Percentiles rank a stretch among this genome's conserved stretches.
Evolutionary conservation across 2,797 vertebrate species (phyloP).

Genomic region (Myiotriccus ornatus): DNA sequence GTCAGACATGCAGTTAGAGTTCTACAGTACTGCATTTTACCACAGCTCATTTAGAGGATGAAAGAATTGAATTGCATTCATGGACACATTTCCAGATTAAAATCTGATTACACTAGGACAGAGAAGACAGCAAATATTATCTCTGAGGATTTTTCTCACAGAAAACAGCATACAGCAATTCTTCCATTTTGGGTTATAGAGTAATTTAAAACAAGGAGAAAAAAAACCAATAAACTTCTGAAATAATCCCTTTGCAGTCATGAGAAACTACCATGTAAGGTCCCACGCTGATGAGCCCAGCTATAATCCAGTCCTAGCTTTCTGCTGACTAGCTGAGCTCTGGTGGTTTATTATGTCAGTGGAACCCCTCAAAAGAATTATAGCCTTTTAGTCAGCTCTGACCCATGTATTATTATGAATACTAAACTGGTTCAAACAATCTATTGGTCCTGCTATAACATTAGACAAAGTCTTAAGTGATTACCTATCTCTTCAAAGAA

Average conservation of each 20-base stretch:
- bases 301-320: slow-evolving; percentile 64
- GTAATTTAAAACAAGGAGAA: background rate
- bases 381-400: slow-evolving; percentile 72
- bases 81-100: background rate
- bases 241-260: slow-evolving; percentile 29
- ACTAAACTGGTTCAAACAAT: slow-evolving; percentile 58
- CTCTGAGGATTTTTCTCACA: background rate
- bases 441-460: slow-evolving; percentile 57
- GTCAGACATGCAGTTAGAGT: background rate
- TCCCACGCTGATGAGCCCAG: slow-evolving; percentile 37
- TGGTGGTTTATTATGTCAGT: slow-evolving; percentile 75
- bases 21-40: background rate
- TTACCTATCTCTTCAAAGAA: slow-evolving; percentile 72
- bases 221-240: background rate
- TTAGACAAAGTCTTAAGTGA: slow-evolving; percentile 68
- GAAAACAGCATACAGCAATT: background rate
- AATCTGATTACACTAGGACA: background rate
- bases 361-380: slow-evolving; percentile 77
- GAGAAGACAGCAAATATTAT: background rate
- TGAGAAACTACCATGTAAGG: slow-evolving; percentile 35
- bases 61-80: background rate
- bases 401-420: slow-evolving; percentile 73
- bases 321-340: slow-evolving; percentile 73
- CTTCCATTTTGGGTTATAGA: slow-evolving; percentile 11
- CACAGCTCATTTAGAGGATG: background rate